Base-by-base conservation (phyloP, 2,113 vertebrate species). In the Hippopotamus amphibius region DNA sequence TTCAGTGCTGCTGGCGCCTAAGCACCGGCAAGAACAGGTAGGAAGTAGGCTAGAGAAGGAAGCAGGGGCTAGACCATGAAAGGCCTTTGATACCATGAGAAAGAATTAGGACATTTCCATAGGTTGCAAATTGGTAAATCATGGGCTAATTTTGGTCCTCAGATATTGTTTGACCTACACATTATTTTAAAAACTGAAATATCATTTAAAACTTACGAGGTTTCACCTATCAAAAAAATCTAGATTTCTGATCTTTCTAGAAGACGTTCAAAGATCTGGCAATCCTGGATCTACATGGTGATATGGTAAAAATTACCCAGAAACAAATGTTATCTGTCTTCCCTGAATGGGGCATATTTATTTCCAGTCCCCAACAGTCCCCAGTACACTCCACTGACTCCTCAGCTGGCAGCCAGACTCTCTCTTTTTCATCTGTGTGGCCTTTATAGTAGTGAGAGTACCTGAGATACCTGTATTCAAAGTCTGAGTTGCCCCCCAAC, bases 161-260 rank as follows among this genome's bases (percentile, higher is more conserved):
- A 41, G 55, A n/a, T 88, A 22, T 71, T 90, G 28, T 46, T 92
- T 92, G n/a, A 4, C 68, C 7, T 50, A 24, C 13, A 24, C 28
- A 81, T 68, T 41, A 77, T 83, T 90, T 90, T 43, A 9, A 77
- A 92, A 71, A 92, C 11, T n/a, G 26, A 88, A 94, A 94, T 53
- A 65, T 30, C 8, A 74, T 71, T 88, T 63, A 55, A 91, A 59
- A 69, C 50, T 83, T 83, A 30, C 37, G 68, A 77, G 17, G 4
- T 66, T 93, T 87, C 19, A 77, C 10, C 63, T 87, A 63, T 63
- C 1, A 30, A 82, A 82, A 82, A 90, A 46, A 61, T 63, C 22
- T 68, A 33, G 6, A 74, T 81, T 95, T 89, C 37, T 95, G 7
- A 1, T 79, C 6, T 95, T 88, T 89, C n/a, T 55, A 59, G 59